These are phyloP conservation scores for Meloidogyne hapla DNA, from an alignment of 1,140 invertebrate species.

Conservation along the genomic window DNA sequence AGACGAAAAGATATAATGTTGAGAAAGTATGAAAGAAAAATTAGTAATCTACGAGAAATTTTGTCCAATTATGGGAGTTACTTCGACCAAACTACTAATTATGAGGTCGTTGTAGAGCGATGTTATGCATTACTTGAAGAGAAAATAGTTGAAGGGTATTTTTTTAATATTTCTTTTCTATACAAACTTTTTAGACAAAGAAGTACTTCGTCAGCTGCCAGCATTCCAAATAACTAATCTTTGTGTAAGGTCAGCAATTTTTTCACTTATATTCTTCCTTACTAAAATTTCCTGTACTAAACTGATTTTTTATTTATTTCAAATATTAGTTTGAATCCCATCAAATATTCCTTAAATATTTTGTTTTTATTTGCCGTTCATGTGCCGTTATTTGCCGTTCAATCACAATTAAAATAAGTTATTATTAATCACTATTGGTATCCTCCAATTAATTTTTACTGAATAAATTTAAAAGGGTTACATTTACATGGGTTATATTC, in stretches of 20 bases:
- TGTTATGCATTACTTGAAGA: conserved; percentile 6
- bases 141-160: conserved; percentile 16
- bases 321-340: too few relatives aligned
- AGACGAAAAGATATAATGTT: conserved; percentile 3
- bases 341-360: too few relatives aligned
- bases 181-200: background rate
- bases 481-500: too few relatives aligned
- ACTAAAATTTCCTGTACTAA: too few relatives aligned
- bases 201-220: background rate
- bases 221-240: background rate
- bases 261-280: too few relatives aligned
- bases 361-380: too few relatives aligned
- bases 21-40: background rate
- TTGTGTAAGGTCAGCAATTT: background rate
- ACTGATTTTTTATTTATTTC: too few relatives aligned
- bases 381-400: too few relatives aligned
- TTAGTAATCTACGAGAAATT: background rate
- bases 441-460: too few relatives aligned
- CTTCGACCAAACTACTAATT: background rate
- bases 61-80: conserved; percentile 5
- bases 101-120: conserved; percentile 1
- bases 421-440: too few relatives aligned
- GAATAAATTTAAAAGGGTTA: too few relatives aligned
- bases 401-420: too few relatives aligned
- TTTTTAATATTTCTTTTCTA: background rate